Base-by-base conservation (phyloP, 2,888 invertebrate genomes). In the Lithosia quadra region DNA sequence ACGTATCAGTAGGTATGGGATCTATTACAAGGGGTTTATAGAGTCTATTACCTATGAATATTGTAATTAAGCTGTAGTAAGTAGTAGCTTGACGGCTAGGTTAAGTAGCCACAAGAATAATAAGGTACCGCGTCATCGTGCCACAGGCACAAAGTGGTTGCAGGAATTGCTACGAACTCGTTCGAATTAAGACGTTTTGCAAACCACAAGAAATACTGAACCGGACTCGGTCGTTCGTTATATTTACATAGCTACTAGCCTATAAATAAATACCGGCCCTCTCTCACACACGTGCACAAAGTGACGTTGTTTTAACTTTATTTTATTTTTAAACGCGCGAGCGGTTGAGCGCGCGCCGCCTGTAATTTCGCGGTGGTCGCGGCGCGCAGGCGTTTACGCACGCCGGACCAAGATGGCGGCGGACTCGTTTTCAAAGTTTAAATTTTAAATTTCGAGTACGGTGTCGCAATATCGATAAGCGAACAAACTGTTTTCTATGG, bases 321-420 rank as follows among this genome's bases (percentile, higher is more conserved):
- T 94, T 94, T 94, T 95, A 94, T 95, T 95, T 95, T 94, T 94
- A 93, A 92, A 91, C 94, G 86, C 88, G 90, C 90, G 85, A 89
- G 91, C 91, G 90, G 90, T 84, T 86, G 91, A 87, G 87, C 86
- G 88, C 90, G 88, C 89, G 87, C 92, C 78, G 91, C 86, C 90
- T 94, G 93, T 95, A 94, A 95, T 93, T 95, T 95, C 93, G 95
- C 95, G 94, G 90, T 91, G 91, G 88, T 92, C 92, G 93, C 91
- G 87, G 91, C 91, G 93, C 92, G 92, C 91, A 93, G 92, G 92
- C 94, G 94, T 94, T 90, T 90, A 92, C 92, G 93, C 93, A 91
- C 88, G 91, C 90, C 89, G 83, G 85, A 86, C 85, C 88, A 94
- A 94, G 83, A 95, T 94, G 94, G 93, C 94, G 91, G 90, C 87